phyloP scores from a whole-genome alignment of 2,113 vertebrate genomes.

The Mesocricetus auratus region DNA sequence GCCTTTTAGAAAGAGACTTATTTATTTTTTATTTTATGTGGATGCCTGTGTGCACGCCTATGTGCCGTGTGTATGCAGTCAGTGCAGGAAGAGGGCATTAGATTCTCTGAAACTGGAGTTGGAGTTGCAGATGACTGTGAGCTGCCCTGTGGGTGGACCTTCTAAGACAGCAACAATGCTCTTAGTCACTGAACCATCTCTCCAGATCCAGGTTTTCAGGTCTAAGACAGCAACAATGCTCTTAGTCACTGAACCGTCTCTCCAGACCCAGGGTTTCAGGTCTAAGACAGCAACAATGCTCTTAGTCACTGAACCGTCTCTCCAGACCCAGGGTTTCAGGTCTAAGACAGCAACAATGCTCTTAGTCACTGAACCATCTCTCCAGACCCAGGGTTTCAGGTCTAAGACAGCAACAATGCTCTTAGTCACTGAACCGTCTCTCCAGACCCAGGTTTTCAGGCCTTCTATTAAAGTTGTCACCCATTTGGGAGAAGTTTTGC shows the following conservation, averaged over 20 bases:
- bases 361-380: neutral
- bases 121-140: neutral
- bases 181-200: neutral
- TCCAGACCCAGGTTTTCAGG: neutral
- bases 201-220: neutral
- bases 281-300: neutral
- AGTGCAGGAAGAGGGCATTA: too few species aligned
- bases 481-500: neutral
- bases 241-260: neutral
- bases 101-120: neutral
- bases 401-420: too few species aligned
- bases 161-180: neutral
- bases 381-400: neutral
- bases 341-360: neutral
- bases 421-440: neutral
- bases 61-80: rapidly evolving
- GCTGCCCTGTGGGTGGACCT: neutral
- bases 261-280: neutral
- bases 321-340: neutral
- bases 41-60: neutral
- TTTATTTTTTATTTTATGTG: neutral
- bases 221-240: neutral
- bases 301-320: neutral
- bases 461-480: neutral
- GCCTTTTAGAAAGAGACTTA: neutral